phyloP scores from a whole-genome alignment of 30 jellyfish, hydroid and myxozoan genomes.

The Aurelia aurita complex sp. Pacific region DNA sequence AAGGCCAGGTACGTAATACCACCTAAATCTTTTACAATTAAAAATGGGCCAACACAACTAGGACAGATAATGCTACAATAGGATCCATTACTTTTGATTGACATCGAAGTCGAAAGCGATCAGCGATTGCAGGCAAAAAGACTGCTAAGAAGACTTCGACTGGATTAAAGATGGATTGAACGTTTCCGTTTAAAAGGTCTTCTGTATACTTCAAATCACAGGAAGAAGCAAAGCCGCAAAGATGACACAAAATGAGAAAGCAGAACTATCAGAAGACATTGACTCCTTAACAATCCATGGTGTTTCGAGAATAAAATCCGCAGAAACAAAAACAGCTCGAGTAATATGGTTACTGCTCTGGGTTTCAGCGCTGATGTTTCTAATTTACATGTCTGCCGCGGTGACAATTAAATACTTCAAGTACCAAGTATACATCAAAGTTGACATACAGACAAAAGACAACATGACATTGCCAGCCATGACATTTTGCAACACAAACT shows the following conservation, averaged over 20 bases:
- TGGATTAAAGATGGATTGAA: too few species aligned
- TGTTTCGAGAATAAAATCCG: conserved; percentile 3
- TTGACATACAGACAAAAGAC: neutral
- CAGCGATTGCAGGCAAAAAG: too few species aligned
- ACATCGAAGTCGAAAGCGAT: too few species aligned
- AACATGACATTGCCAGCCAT: conserved; percentile 1
- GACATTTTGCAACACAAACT: conserved; percentile 22
- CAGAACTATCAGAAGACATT: conserved; percentile 9
- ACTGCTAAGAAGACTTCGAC: too few species aligned
- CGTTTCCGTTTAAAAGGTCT: too few species aligned
- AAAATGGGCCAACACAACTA: too few species aligned
- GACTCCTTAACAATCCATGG: conserved; percentile 41
- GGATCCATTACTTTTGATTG: too few species aligned
- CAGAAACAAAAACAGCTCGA: conserved; percentile 7
- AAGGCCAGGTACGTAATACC: too few species aligned
- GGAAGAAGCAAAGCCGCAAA: too few species aligned
- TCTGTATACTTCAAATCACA: too few species aligned
- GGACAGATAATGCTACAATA: too few species aligned
- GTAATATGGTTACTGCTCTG: conserved; percentile 14
- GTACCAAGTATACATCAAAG: neutral
- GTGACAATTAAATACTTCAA: conserved; percentile 1
- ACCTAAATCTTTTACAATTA: too few species aligned
- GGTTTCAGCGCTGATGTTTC: neutral
- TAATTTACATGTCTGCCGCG: neutral
- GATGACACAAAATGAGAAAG: neutral